A percentile compares a stretch with the other conserved stretches of the same genome.
These are phyloP conservation scores for Sepiola atlantica DNA, from an alignment of 2,888 invertebrate species.

Conservation along the genomic window DNA sequence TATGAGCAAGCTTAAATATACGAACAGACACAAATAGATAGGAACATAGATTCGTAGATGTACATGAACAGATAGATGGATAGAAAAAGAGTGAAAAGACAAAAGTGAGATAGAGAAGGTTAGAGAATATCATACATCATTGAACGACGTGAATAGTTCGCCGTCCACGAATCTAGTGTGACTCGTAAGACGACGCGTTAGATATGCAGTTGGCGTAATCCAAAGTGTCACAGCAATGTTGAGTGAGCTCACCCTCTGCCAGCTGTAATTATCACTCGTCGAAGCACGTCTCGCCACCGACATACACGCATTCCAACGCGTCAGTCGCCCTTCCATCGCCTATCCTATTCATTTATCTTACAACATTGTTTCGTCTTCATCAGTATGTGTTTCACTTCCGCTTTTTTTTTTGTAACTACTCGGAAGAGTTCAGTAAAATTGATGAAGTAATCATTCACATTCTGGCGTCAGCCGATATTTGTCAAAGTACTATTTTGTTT, in stretches of 20 bases:
- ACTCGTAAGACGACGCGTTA: background rate
- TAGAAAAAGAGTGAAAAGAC: background rate
- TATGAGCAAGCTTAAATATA: too few species aligned
- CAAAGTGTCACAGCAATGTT: background rate
- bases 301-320: background rate
- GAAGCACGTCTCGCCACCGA: background rate
- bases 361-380: background rate
- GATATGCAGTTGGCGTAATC: slow-evolving; percentile 19
- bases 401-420: too few species aligned
- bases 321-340: background rate
- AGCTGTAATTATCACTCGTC: background rate
- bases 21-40: too few species aligned
- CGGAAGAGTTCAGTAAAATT: too few species aligned
- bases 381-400: background rate
- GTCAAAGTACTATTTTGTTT: too few species aligned
- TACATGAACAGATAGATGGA: too few species aligned
- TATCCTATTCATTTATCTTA: background rate
- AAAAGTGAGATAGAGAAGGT: background rate
- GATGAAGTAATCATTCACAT: too few species aligned
- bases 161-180: background rate
- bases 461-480: too few species aligned
- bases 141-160: slow-evolving; percentile 12
- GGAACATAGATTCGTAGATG: too few species aligned
- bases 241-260: background rate
- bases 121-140: background rate